A percentile compares a stretch with the other conserved stretches of the same genome.
These are phyloP conservation scores for Thymelicus lineola DNA, from an alignment of 2,888 invertebrate genomes.

Conservation along the genomic window DNA sequence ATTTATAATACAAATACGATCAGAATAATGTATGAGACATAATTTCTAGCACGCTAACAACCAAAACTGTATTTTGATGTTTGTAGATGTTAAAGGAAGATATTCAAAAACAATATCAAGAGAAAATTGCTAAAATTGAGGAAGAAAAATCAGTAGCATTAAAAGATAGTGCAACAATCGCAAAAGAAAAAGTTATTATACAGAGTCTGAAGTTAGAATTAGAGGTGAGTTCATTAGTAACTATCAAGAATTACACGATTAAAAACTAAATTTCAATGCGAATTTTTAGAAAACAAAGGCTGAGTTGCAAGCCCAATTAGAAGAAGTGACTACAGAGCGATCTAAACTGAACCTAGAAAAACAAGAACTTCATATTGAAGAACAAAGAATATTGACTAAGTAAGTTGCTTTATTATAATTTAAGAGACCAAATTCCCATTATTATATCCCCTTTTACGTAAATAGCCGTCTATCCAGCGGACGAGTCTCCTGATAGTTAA, in stretches of 20 bases:
- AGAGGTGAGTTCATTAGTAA: constrained; percentile 58
- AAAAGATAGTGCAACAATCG: constrained; percentile 63
- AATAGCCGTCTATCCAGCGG: too few species aligned
- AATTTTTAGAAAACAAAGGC: constrained; percentile 72
- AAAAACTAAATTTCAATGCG: not conserved
- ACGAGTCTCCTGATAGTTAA: too few species aligned
- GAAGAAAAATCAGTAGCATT: constrained; percentile 68
- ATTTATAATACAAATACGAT: too few species aligned
- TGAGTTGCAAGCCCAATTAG: constrained; percentile 72
- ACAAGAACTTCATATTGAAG: constrained; percentile 75
- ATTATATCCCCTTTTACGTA: too few species aligned
- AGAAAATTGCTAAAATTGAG: constrained; percentile 70
- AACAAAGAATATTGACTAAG: constrained; percentile 75
- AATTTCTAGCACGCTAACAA: not conserved
- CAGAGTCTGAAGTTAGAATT: constrained; percentile 71
- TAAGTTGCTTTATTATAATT: constrained; percentile 46
- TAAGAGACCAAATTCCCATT: not conserved
- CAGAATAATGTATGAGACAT: too few species aligned
- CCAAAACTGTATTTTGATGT: not conserved
- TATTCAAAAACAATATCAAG: constrained; percentile 73
- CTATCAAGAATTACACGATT: too few species aligned
- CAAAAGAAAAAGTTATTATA: constrained; percentile 71
- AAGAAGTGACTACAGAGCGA: constrained; percentile 73
- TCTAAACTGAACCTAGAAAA: constrained; percentile 72
- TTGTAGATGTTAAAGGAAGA: constrained; percentile 70